These are phyloP conservation scores for Avahi laniger DNA, from an alignment of 2,797 vertebrate genomes.

Conservation along the genomic window DNA sequence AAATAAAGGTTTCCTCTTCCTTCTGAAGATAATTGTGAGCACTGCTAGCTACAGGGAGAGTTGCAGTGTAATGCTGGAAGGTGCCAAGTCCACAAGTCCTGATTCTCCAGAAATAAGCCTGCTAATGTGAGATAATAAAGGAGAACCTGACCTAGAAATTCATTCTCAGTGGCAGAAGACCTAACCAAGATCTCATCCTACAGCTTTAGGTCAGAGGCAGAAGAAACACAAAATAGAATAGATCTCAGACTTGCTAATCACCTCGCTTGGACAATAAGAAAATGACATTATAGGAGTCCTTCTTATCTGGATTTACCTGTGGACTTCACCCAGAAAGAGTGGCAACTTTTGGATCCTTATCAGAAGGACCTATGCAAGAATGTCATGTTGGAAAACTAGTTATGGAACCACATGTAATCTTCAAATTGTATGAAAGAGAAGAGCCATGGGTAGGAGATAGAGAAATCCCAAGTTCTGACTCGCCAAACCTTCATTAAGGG, in stretches of 20 bases:
- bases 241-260: background rate
- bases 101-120: background rate
- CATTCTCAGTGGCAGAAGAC: background rate
- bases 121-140: background rate
- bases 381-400: constrained; percentile 32
- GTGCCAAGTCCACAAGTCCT: background rate
- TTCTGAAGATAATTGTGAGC: background rate
- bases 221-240: background rate
- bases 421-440: background rate
- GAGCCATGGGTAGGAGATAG: background rate
- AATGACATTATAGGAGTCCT: background rate
- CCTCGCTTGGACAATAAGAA: background rate
- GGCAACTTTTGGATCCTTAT: background rate
- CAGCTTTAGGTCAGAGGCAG: background rate
- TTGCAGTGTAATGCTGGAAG: background rate
- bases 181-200: background rate
- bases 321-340: background rate
- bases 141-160: background rate
- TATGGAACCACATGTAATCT: background rate
- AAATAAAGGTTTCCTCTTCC: background rate
- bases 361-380: constrained; percentile 27
- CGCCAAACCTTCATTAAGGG: background rate
- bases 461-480: background rate
- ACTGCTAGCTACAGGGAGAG: background rate
- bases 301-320: constrained; percentile 33